Percentiles rank a stretch among this genome's conserved stretches.
Conservation (phyloP, 2,888 invertebrate species). For the Eueremaeus valkanovi region DNA sequence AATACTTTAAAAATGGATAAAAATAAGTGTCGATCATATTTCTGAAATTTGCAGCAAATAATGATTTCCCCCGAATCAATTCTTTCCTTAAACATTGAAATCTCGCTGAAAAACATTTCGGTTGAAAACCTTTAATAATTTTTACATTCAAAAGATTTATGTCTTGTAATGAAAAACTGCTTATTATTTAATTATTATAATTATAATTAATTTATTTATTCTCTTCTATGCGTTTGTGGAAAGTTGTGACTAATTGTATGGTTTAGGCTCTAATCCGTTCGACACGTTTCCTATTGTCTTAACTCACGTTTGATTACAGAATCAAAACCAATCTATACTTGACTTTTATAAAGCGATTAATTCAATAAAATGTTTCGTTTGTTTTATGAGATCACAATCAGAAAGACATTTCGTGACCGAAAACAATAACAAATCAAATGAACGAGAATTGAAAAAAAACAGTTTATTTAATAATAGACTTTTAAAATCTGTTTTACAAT, state of each 20-base stretch:
- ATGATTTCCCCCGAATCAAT: too few relatives aligned
- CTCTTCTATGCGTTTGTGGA: neutral
- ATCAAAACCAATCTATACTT: neutral
- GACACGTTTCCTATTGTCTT: conserved; percentile 24
- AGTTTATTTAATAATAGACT: conserved; percentile 12
- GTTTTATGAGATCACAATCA: neutral
- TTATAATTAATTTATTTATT: neutral
- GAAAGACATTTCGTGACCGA: neutral
- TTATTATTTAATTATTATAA: too few relatives aligned
- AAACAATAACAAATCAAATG: neutral
- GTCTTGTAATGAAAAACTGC: too few relatives aligned
- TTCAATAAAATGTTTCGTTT: neutral
- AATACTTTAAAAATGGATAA: neutral
- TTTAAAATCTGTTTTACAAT: too few relatives aligned
- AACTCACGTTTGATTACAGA: neutral
- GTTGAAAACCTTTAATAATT: too few relatives aligned
- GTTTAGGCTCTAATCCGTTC: neutral
- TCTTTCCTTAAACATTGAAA: neutral
- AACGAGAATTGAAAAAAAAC: neutral
- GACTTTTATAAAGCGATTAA: conserved; percentile 14
- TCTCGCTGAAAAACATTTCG: neutral
- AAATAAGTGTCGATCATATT: neutral
- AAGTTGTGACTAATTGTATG: neutral
- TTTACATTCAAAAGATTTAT: too few relatives aligned
- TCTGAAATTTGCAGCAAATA: neutral